These are phyloP conservation scores for Coregonus suidteri DNA, from an alignment of 2,797 vertebrate species.

Conservation along the genomic window DNA sequence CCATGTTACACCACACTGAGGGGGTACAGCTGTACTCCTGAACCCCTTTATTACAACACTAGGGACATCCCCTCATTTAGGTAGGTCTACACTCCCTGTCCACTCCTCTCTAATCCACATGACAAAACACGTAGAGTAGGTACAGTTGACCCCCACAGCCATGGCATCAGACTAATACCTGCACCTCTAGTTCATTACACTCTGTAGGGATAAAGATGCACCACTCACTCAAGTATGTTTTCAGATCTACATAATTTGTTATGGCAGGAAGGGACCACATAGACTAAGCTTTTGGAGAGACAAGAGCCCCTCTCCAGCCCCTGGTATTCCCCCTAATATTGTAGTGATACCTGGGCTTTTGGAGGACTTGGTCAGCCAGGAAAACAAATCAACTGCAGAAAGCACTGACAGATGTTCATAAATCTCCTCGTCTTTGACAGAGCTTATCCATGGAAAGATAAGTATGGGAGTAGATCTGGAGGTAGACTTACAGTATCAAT, in stretches of 20 bases:
- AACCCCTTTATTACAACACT: not conserved
- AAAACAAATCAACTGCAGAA: constrained; percentile 4
- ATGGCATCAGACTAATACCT: not conserved
- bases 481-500: not conserved
- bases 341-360: constrained; percentile 4
- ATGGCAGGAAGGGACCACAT: not conserved
- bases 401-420: constrained; percentile 26
- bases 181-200: not conserved
- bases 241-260: too few species aligned
- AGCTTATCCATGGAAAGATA: constrained; percentile 36
- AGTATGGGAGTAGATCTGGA: constrained; percentile 23
- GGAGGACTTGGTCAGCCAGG: constrained; percentile 12
- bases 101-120: too few species aligned
- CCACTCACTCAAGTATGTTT: not conserved
- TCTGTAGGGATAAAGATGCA: not conserved
- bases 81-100: too few species aligned
- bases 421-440: constrained; percentile 27
- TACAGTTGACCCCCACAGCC: not conserved
- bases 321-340: constrained; percentile 27
- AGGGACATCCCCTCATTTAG: too few species aligned
- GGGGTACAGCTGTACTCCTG: not conserved
- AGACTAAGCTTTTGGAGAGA: not conserved
- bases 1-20: not conserved
- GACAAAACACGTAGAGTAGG: too few species aligned
- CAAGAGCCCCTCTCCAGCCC: not conserved